phyloP scores from a whole-genome alignment of 2,888 invertebrate genomes.

The Schrankia costaestrigalis region DNA sequence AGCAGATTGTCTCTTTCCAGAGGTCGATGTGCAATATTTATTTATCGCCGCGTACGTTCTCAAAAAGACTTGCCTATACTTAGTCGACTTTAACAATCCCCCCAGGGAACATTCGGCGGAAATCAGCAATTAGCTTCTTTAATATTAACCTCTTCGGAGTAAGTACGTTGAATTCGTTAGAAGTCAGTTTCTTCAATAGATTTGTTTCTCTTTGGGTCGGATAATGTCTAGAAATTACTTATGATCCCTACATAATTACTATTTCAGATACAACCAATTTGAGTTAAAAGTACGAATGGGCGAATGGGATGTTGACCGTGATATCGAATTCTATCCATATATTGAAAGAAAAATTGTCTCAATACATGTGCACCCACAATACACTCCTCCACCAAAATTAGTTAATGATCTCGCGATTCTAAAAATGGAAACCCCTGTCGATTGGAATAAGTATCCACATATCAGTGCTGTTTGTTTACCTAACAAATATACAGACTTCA shows the following conservation, averaged over 20 bases:
- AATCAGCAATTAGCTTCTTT: too few relatives aligned
- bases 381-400: slow-evolving; percentile 96
- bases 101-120: too few relatives aligned
- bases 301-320: slow-evolving; percentile 97
- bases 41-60: too few relatives aligned
- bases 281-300: slow-evolving; percentile 93
- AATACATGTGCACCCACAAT: slow-evolving; percentile 94
- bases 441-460: slow-evolving; percentile 90
- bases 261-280: slow-evolving; percentile 86
- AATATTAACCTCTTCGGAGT: too few relatives aligned
- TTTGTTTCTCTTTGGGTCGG: too few relatives aligned
- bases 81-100: too few relatives aligned
- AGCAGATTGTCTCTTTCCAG: too few relatives aligned
- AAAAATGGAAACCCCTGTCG: slow-evolving; percentile 91
- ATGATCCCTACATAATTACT: not conserved
- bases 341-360: slow-evolving; percentile 91
- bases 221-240: too few relatives aligned
- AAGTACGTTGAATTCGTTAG: too few relatives aligned
- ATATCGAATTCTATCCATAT: slow-evolving; percentile 96
- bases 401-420: slow-evolving; percentile 96
- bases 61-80: too few relatives aligned
- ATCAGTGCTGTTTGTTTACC: slow-evolving; percentile 96
- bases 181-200: too few relatives aligned
- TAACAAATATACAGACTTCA: slow-evolving; percentile 89
- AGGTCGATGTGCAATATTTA: too few relatives aligned